These are phyloP conservation scores for Xerus inauris DNA, from an alignment of 2,113 vertebrate species.

Conservation along the genomic window DNA sequence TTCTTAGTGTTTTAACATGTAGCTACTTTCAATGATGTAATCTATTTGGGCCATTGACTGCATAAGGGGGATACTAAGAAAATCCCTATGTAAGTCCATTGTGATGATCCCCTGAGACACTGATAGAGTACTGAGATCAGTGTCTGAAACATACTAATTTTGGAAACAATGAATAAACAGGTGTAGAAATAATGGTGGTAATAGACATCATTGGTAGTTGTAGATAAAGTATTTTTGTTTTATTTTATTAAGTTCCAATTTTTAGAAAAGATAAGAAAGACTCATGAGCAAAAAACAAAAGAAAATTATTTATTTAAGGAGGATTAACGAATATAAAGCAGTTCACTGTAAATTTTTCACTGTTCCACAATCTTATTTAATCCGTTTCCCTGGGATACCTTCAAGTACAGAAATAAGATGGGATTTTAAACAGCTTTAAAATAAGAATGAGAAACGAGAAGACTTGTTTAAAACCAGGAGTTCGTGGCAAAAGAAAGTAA, in stretches of 20 bases:
- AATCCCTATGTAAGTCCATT: not conserved
- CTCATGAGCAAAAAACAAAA: not conserved
- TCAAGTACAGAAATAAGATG: not conserved
- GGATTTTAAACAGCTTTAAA: not conserved
- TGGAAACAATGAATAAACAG: not conserved
- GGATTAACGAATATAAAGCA: not conserved
- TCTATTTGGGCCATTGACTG: not conserved
- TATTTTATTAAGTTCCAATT: not conserved
- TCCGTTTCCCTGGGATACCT: not conserved
- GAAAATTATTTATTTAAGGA: not conserved
- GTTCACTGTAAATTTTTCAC: not conserved
- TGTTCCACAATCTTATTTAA: not conserved
- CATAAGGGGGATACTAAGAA: not conserved
- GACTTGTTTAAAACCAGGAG: not conserved
- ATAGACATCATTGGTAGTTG: not conserved
- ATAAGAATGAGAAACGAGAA: not conserved
- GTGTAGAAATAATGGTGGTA: not conserved
- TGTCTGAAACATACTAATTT: not conserved
- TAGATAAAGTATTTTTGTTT: not conserved
- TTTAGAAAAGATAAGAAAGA: not conserved
- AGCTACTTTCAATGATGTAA: not conserved
- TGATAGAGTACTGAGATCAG: not conserved
- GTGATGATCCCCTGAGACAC: not conserved
- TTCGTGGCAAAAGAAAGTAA: not conserved
- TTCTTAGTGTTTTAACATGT: not conserved